Base-by-base conservation (phyloP, 2,888 invertebrate genomes). In the Drosophila prolongata region DNA sequence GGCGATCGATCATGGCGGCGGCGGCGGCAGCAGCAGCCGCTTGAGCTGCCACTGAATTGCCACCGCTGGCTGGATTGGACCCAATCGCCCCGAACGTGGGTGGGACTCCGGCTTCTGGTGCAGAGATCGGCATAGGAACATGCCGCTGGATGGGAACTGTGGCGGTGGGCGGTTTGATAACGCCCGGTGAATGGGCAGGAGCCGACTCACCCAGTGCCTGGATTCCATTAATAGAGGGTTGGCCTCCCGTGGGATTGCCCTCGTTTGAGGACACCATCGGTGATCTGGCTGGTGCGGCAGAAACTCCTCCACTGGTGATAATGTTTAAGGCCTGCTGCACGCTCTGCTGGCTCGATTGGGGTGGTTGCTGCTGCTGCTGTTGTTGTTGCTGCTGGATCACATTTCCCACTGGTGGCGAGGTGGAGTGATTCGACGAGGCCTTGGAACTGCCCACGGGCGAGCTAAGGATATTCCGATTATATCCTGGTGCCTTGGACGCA, bases 401-500 rank as follows among this genome's bases (percentile, higher is more conserved):
- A 55, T 85, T 89, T 37, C 85, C 88, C 30, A 91, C 90, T 1
- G 94, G 94, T 44, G 94, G 94, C 16, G 94, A 94, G 14, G 94
- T 93, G 56, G 93, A 93, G 65, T 93, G 93, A 71, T 86, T 88
- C 78, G 93, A 94, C 1, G 94, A 93, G 77, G 94, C 94, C 44
- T 94, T 94, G 1, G 95, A 95, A 42, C 95, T 95, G 42, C 95
- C 95, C 3, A 95, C 95, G 0, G 97, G 97, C 8, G 96, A 96
- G 91, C 96, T 96, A 75, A 96, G 95, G 46, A 95, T 94, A 54
- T 94, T 95, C 87, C 97, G 95, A 81, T 92, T 92, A 92, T 98
- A 98, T 1, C 98, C 98, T 0, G 98, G 98, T 67, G 98, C 98
- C 92, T 98, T 98, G 49, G 97, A 95, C 5, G 96, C 96, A 93